phyloP scores from a whole-genome alignment of 2,888 invertebrate genomes.

The Creontiades dilutus region DNA sequence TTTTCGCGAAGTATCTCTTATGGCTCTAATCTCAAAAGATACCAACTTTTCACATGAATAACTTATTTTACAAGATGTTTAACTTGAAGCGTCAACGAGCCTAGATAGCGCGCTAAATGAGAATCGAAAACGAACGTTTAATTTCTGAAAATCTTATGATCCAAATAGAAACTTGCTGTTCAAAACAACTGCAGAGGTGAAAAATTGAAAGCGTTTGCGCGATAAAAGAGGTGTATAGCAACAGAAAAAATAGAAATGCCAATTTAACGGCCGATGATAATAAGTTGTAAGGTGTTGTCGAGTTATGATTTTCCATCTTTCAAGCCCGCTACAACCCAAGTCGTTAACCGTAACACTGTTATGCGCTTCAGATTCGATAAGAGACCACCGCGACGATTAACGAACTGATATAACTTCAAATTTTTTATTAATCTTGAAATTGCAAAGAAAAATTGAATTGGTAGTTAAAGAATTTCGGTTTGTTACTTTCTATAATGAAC shows the following conservation, averaged over 20 bases:
- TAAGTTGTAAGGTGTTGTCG: background rate
- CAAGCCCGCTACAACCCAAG: background rate
- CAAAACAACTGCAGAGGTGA: background rate
- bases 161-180: background rate
- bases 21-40: no score
- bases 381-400: no score
- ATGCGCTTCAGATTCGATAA: no score
- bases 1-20: no score
- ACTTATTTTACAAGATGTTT: no score
- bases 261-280: background rate
- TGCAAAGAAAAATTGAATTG: no score
- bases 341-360: background rate
- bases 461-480: no score
- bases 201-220: background rate
- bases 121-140: background rate
- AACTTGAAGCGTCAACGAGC: background rate
- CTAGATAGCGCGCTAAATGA: background rate
- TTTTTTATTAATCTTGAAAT: no score
- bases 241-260: background rate
- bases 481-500: no score
- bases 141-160: background rate
- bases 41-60: no score
- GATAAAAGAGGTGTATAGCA: background rate
- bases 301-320: background rate
- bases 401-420: no score